phyloP scores from a whole-genome alignment of 2,797 vertebrate species.

The Enteromius viviparus region DNA sequence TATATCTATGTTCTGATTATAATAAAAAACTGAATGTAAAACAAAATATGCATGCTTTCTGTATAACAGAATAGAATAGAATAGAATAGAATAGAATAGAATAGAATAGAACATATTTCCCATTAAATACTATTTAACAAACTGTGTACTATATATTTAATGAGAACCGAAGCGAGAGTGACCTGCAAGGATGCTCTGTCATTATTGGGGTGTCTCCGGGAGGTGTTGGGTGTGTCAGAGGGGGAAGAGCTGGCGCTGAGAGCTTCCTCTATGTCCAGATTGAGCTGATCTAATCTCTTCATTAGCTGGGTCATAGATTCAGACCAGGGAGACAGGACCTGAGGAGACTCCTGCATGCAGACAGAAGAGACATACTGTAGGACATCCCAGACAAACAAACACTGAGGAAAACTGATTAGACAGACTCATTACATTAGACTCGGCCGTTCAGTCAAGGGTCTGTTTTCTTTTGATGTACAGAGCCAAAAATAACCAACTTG shows the following conservation, averaged over 20 bases:
- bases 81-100: not conserved
- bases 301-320: slow-evolving; percentile 86
- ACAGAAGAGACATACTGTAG: slow-evolving; percentile 41
- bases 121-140: not conserved
- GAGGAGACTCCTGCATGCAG: slow-evolving; percentile 69
- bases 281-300: slow-evolving; percentile 86
- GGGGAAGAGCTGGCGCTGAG: slow-evolving; percentile 82
- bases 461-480: slow-evolving; percentile 4
- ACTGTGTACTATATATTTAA: not conserved
- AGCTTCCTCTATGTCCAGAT: slow-evolving; percentile 89
- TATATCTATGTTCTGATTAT: too few relatives aligned
- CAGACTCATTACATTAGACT: slow-evolving; percentile 26
- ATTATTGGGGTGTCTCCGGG: slow-evolving; percentile 77
- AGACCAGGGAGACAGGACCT: slow-evolving; percentile 79
- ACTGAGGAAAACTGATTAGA: slow-evolving; percentile 16
- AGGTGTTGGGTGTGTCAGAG: slow-evolving; percentile 74
- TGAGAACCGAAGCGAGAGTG: not conserved
- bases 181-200: slow-evolving; percentile 41
- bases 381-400: slow-evolving; percentile 12
- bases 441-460: not conserved
- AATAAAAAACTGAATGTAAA: too few relatives aligned
- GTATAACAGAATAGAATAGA: not conserved
- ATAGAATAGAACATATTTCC: not conserved
- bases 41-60: too few relatives aligned
- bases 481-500: slow-evolving; percentile 40